phyloP scores from a whole-genome alignment of 2,797 vertebrate genomes.

The Crocidura indochinensis region DNA sequence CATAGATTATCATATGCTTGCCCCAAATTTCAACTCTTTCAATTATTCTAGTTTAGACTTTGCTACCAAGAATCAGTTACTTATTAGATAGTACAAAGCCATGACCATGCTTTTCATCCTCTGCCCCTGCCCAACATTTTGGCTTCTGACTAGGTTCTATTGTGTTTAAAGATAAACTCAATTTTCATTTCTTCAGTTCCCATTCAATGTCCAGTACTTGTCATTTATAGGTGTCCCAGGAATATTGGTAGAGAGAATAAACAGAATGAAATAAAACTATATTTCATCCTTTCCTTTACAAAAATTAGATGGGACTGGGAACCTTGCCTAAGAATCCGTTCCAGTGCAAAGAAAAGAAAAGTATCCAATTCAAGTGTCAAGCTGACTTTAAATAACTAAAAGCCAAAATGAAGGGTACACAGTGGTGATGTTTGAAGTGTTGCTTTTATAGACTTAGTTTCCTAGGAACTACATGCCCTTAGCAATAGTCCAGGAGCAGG shows the following conservation, averaged over 20 bases:
- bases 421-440: background rate
- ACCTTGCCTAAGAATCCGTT: slow-evolving; percentile 27
- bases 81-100: background rate
- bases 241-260: background rate
- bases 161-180: background rate
- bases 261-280: background rate
- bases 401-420: slow-evolving; percentile 14
- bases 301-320: slow-evolving; percentile 8
- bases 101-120: background rate
- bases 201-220: slow-evolving; percentile 21
- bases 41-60: slow-evolving; percentile 25
- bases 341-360: slow-evolving; percentile 44
- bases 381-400: background rate
- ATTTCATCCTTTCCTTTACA: slow-evolving; percentile 33
- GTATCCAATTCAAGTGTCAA: background rate
- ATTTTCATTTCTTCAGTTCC: slow-evolving; percentile 23
- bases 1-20: background rate
- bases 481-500: background rate
- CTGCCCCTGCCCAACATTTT: background rate
- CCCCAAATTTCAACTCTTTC: slow-evolving; percentile 40
- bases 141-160: background rate
- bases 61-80: background rate
- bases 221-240: background rate
- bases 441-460: background rate
- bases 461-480: background rate